phyloP scores from a whole-genome alignment of 2,888 invertebrate genomes.

The Liopterus haemorrhoidalis region DNA sequence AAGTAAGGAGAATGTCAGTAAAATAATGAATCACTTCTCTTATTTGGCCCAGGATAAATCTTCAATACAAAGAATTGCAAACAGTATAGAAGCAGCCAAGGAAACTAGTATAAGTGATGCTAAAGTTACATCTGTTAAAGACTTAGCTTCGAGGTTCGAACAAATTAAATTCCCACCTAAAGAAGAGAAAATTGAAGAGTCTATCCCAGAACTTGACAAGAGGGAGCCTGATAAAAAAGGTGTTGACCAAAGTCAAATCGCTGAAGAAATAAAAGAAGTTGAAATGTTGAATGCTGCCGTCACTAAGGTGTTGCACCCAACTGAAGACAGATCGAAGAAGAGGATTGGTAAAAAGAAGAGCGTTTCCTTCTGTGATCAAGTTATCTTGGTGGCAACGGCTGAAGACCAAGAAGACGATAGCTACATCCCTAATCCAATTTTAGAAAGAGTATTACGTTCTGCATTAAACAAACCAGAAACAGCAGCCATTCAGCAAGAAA shows the following conservation, averaged over 20 bases:
- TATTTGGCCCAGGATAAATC: constrained; percentile 14
- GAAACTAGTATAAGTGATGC: constrained; percentile 29
- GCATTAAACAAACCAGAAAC: constrained; percentile 70
- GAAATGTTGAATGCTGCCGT: constrained; percentile 53
- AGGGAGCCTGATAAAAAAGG: constrained; percentile 29
- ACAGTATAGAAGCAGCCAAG: constrained; percentile 28
- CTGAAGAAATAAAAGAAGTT: constrained; percentile 53
- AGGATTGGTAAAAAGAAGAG: constrained; percentile 80
- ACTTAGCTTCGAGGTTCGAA: constrained; percentile 79
- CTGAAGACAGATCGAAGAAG: constrained; percentile 44
- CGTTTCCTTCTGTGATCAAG: constrained; percentile 92
- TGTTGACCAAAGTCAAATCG: constrained; percentile 49
- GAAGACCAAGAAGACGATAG: constrained; percentile 88
- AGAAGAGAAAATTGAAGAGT: constrained; percentile 16
- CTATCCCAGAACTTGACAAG: constrained; percentile 11
- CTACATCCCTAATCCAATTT: constrained; percentile 84
- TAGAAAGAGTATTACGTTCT: constrained; percentile 77
- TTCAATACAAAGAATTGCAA: neutral
- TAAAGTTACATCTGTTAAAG: constrained; percentile 58
- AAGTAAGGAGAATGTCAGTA: constrained; percentile 37
- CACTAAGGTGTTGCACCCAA: constrained; percentile 46
- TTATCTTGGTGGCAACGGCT: constrained; percentile 85
- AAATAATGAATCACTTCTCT: constrained; percentile 17
- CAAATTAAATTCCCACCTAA: constrained; percentile 43
- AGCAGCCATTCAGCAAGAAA: constrained; percentile 50